Evolutionary conservation across 2,797 vertebrate species (phyloP), one percentile per base, ranked within the genome.

Genomic region (Spinus pinus): DNA sequence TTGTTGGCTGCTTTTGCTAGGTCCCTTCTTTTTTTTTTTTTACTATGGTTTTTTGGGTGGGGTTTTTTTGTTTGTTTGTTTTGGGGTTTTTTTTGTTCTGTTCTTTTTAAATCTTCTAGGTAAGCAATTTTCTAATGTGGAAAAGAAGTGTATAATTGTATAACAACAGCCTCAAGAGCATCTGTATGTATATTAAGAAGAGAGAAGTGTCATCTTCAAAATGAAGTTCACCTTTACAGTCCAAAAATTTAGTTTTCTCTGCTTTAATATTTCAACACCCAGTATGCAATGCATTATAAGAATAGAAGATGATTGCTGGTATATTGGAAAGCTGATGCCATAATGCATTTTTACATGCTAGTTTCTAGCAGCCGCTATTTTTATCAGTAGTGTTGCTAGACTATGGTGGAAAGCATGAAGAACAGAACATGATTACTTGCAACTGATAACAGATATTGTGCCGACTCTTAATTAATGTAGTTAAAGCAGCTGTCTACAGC

Each of bases 1-100:
- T 67, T 22, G 20, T 80, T 80, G 8, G 24, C 9, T 74, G 11
- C 23, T 64, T 41, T 71, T 31, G 7, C 7, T 47, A 49, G 22
- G 8, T 5, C 3, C 3, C 1, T 2, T 11, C 12, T 3, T 41
- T 5, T 10, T 12, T 12, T 7, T 20, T 49, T 10, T 10, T 37
- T 37, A 5, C 8, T 14, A 9, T 35, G 25, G 9, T 3, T 15
- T 27, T 14, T 31, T 16, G 8, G 9, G 19, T 21, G 14, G 10
- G 10, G 15, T 12, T 24, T 17, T 14, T 14, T n/a, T 12, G 5
- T 3, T 35, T 3, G 14, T 14, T 37, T 10, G 11, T 11, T n/a
- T 5, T 8, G 11, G 11, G 13, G 9, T 7, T 58, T n/a, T 22
- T 8, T 41, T 39, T 6, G 4, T 33, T 70, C 39, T 58, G 4